A percentile compares a stretch with the other conserved stretches of the same genome.
Evolutionary conservation across 1,140 invertebrate genomes (phyloP).

Genomic region (Ceratosolen fusciceps): DNA sequence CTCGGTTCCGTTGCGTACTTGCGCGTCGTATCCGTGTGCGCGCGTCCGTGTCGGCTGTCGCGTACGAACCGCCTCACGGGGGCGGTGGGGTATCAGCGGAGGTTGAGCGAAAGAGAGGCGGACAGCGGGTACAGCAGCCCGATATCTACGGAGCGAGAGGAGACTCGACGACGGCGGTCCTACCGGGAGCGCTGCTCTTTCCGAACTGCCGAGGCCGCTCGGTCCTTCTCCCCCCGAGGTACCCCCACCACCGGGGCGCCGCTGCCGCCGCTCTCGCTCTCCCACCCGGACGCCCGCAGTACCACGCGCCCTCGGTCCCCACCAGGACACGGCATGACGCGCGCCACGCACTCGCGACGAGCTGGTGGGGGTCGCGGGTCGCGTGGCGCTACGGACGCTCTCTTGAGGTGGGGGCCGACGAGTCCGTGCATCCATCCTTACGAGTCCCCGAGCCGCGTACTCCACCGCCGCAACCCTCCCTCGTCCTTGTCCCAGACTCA

Average conservation of each 20-base stretch:
- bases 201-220: conserved; percentile 64
- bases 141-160: neutral
- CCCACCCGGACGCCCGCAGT: conserved; percentile 39
- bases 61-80: neutral
- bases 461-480: neutral
- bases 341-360: conserved; percentile 63
- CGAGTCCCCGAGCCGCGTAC: neutral
- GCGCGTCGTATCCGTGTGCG: too few relatives aligned
- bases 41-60: too few relatives aligned
- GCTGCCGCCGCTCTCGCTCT: conserved; percentile 29
- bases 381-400: conserved; percentile 63
- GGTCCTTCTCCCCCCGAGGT: conserved; percentile 54
- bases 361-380: conserved; percentile 63
- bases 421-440: conserved; percentile 23
- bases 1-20: too few relatives aligned
- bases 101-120: too few relatives aligned
- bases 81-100: too few relatives aligned
- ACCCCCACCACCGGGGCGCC: conserved; percentile 30
- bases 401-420: conserved; percentile 45
- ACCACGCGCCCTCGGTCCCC: conserved; percentile 66
- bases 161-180: conserved; percentile 45
- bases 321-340: conserved; percentile 59
- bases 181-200: conserved; percentile 59
- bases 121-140: too few relatives aligned
- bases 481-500: too few relatives aligned